Base-by-base conservation (phyloP, 2,113 vertebrate species). In the Cololabis saira region DNA sequence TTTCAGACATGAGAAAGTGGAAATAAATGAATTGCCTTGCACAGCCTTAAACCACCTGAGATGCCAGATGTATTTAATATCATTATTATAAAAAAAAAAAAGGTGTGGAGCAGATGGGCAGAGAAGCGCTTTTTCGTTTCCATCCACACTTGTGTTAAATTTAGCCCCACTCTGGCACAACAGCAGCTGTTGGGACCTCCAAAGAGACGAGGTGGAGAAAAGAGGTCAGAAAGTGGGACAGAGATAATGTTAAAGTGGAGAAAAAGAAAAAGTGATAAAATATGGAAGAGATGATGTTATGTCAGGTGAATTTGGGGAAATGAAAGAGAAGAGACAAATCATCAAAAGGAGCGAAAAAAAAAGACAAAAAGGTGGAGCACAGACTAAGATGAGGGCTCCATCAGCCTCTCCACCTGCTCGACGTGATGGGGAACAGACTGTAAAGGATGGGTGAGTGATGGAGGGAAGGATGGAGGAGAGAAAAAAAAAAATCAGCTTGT, bases 81-180 rank as follows among this genome's bases (percentile, higher is more conserved):
- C 24, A 27, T 27, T 27, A 27, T 27, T 27, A 47, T 30, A 47
- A 65, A n/a, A 18, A 18, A 59, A 21, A 50, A 30, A 60, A 67
- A 45, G 37, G 64, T 82, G 55, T 62, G 48, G 55, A 66, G 69
- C 87, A 90, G 87, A 83, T 87, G 78, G 81, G 62, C 57, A 70
- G 74, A 67, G 75, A 64, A 63, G 37, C 27, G 60, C 52, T 74
- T 78, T 67, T 81, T 81, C 76, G 67, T 67, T 40, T 19, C 75
- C 59, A 77, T 82, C 70, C 84, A 74, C 72, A 80, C 84, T 86
- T 81, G 70, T 82, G 85, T 87, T 85, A 85, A 84, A 85, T 85
- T 87, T 85, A 86, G 71, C 70, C 72, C 64, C 50, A 71, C 74
- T 63, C 70, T 84, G 53, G 78, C 80, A 83, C 72, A 84, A 76